phyloP scores from a whole-genome alignment of 2,888 invertebrate species.

The Eilema griseolum region DNA sequence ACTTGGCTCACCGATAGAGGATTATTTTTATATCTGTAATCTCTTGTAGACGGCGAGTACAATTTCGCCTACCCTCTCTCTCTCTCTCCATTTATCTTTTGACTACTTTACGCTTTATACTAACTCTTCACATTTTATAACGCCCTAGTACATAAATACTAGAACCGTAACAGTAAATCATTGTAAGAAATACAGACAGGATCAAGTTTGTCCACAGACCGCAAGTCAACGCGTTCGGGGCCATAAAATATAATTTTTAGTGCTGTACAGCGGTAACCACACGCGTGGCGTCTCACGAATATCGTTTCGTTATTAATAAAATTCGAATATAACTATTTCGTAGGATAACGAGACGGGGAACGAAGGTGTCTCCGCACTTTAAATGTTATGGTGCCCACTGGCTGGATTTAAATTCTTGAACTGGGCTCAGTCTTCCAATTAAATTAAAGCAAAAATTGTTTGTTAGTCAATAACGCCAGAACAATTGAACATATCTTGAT shows the following conservation, averaged over 20 bases:
- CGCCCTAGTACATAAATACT: conserved; percentile 24
- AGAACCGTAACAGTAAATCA: conserved; percentile 36
- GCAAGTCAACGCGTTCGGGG: conserved; percentile 48
- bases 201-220: conserved; percentile 40
- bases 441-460: not conserved
- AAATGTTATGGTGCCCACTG: not conserved
- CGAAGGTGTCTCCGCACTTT: conserved; percentile 1
- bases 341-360: conserved; percentile 16
- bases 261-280: conserved; percentile 44
- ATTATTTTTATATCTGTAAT: no score
- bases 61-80: no score
- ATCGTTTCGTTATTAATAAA: conserved; percentile 52
- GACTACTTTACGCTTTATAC: conserved; percentile 10
- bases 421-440: not conserved
- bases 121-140: conserved; percentile 15
- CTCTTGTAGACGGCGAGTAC: no score
- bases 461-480: not conserved
- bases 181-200: conserved; percentile 32
- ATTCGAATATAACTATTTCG: conserved; percentile 43
- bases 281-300: conserved; percentile 58
- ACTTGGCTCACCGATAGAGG: no score
- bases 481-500: no score
- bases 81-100: no score
- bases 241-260: conserved; percentile 51
- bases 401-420: not conserved